Evolutionary conservation across 2,113 vertebrate genomes (phyloP).

Genomic region (Microtus pennsylvanicus): DNA sequence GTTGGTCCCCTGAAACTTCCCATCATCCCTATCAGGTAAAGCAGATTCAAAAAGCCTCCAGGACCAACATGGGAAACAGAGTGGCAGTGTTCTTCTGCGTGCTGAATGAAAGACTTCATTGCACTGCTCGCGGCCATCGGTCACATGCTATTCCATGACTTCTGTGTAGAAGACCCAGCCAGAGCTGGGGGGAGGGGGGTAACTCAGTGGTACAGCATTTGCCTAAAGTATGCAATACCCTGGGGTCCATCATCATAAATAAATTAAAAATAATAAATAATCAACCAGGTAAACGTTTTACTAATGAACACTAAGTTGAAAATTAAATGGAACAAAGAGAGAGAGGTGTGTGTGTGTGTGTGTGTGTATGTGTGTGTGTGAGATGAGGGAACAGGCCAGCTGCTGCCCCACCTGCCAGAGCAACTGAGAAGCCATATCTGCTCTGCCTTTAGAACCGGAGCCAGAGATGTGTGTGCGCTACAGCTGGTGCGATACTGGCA

Average conservation of each 20-base stretch:
- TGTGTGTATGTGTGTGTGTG: not conserved
- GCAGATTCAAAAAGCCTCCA: not conserved
- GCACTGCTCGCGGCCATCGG: not conserved
- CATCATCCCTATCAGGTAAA: not conserved
- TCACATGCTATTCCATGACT: not conserved
- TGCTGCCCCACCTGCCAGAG: not conserved
- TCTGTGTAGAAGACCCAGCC: conserved; percentile 17
- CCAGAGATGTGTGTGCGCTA: rapidly evolving
- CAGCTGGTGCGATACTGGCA: not conserved
- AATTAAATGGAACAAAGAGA: conserved; percentile 19
- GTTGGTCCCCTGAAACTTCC: not conserved
- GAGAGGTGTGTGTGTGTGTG: not conserved
- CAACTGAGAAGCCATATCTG: not conserved
- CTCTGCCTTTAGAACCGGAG: not conserved
- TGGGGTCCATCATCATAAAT: not conserved
- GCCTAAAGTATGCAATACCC: not conserved
- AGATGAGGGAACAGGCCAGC: not conserved
- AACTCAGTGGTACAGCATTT: not conserved
- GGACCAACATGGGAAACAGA: not conserved
- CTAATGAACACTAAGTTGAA: conserved; percentile 44
- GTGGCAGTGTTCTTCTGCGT: not conserved
- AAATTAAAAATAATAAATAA: not conserved
- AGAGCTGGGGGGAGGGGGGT: not conserved
- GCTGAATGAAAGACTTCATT: not conserved
- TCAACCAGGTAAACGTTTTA: conserved; percentile 24